Conservation (phyloP, 2,113 vertebrate species). For the Cephalopholis sonnerati region DNA sequence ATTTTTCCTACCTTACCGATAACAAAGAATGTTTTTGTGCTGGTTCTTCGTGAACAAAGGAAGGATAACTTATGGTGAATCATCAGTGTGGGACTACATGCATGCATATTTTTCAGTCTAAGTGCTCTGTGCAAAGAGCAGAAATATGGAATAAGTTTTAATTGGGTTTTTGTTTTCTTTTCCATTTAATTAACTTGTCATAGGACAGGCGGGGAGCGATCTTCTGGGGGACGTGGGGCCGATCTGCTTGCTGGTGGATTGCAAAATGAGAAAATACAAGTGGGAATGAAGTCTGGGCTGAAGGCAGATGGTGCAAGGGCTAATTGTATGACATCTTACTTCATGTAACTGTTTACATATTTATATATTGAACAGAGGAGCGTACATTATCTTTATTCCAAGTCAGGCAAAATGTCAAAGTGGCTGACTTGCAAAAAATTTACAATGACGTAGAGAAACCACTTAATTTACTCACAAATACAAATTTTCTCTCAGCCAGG, state of each 20-base stretch:
- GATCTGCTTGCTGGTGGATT: constrained; percentile 61
- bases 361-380: constrained; percentile 43
- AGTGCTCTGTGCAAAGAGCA: background rate
- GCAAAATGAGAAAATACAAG: constrained; percentile 71
- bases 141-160: constrained; percentile 58
- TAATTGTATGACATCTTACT: constrained; percentile 68
- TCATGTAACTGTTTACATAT: constrained; percentile 60
- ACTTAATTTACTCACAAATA: background rate
- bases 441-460: background rate
- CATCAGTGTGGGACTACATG: background rate
- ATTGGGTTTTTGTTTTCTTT: constrained; percentile 69
- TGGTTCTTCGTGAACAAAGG: background rate
- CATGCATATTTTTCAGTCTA: background rate
- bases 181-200: constrained; percentile 86
- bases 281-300: constrained; percentile 53
- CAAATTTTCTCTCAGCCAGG: background rate
- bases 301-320: constrained; percentile 72
- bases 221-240: constrained; percentile 65
- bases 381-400: constrained; percentile 21
- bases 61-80: too few species aligned
- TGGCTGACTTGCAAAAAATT: background rate
- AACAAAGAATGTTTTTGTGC: background rate
- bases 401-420: background rate
- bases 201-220: constrained; percentile 73
- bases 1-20: background rate